Base-by-base conservation (phyloP, 2,888 invertebrate genomes). In the Prenolepis imparis region DNA sequence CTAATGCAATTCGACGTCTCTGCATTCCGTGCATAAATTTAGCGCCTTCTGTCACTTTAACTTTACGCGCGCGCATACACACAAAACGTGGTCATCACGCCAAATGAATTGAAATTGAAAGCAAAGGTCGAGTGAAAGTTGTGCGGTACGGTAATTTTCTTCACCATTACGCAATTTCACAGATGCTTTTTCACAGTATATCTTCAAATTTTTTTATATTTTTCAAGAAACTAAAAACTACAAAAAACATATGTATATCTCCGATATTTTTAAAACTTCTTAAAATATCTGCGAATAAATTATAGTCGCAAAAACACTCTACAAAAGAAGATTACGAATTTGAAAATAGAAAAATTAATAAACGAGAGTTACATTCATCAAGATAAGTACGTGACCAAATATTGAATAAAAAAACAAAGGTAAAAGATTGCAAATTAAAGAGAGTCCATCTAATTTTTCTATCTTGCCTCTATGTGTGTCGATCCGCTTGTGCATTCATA, bases 391-490 rank as follows among this genome's bases (percentile, higher is more conserved):
- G 61, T 74, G 68, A 32, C n/a, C 18, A 77, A 59, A 63, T 66
- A 82, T 36, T 36, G 36, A 36, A 63, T 63, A 75, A 81, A 28
- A 77, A 85, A 55, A 39, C 44, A 70, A 63, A 64, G 83, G 80
- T 78, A 85, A 28, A 28, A 88, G 83, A 80, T 82, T 72, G 61
- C 68, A 64, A 48, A 82, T 86, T 52, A 73, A 86, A 74, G 41
- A 61, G n/a, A n/a, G n/a, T 77, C 74, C 24, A 18, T 32, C 44
- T 48, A 41, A 44, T 55, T 67, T 44, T 32, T 39, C 15, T 15
- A 11, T 55, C 57, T 28, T 28, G n/a, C 15, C 24, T 24, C 21
- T 15, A 18, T 11, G 28, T 21, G 6, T 64, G 11, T 11, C 3
- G 15, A 44, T 21, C 3, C 44, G n/a, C 11, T 12, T 44, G 12